Evolutionary conservation across 1,140 invertebrate species (phyloP), one percentile per base, ranked within the genome.

Genomic region (Nixonia krombeini): DNA sequence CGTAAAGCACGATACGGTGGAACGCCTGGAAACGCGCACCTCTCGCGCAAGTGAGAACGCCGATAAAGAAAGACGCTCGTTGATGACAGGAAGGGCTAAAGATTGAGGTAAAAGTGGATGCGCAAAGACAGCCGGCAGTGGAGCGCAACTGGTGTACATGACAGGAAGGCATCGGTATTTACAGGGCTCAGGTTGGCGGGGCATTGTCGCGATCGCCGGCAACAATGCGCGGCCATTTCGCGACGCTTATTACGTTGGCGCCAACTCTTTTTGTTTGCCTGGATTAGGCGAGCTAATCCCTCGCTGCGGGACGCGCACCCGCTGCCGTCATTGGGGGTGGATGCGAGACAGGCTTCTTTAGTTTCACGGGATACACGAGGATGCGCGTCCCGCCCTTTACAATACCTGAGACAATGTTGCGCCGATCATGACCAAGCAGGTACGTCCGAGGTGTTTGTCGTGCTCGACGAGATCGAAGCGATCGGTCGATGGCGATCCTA

Each of bases 181-280:
- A 66, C 70, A 56, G 50, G 51, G 41, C 35, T 67, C 50, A 62
- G 53, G 49, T 61, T 51, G 42, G n/a, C 33, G 8, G 38, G 25
- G 31, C 59, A 69, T 65, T 65, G 66, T 72, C 29, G 58, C 23
- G 62, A 56, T 56, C 50, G 57, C 61, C 51, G 35, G 29, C 44
- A 58, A 68, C 58, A 73, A 68, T 65, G 23, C 50, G 28, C 37
- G 46, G 52, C 53, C 55, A 68, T 72, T 75, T 62, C 56, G 53
- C 63, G 29, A 31, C 58, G 52, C 49, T 74, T 57, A 50, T 67
- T 62, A 61, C 52, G 49, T 55, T 46, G 70, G 72, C 72, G 72
- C 72, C 70, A 78, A 78, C 74, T 78, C 70, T 74, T 78, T 71
- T 75, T 68, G 70, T 73, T 52, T 41, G 4, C 51, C 2, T 2